Conservation (phyloP, 2,888 invertebrate species). For the Nemotelus nigrinus region DNA sequence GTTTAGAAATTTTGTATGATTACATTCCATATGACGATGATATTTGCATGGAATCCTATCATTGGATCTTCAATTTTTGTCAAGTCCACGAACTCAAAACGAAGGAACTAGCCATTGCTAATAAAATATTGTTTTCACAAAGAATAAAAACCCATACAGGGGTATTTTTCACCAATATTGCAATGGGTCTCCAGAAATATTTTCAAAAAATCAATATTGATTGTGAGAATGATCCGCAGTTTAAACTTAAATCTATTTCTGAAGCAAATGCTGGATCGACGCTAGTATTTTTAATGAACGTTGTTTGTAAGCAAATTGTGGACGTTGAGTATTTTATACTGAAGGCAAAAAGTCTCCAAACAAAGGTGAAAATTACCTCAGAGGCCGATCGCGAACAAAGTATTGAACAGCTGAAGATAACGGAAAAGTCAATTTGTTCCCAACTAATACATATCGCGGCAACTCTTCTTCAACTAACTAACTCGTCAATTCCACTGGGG, state of each 20-base stretch:
- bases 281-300: constrained; percentile 57
- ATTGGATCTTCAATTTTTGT: constrained; percentile 62
- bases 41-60: constrained; percentile 53
- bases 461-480: constrained; percentile 67
- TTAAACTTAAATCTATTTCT: constrained; percentile 59
- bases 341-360: constrained; percentile 65
- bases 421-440: constrained; percentile 70
- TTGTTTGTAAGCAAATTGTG: constrained; percentile 60
- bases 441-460: constrained; percentile 69
- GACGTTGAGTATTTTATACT: constrained; percentile 62
- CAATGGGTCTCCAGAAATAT: constrained; percentile 57
- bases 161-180: constrained; percentile 60
- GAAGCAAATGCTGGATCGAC: constrained; percentile 57
- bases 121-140: constrained; percentile 61
- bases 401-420: constrained; percentile 65
- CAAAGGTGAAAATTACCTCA: constrained; percentile 64
- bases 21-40: constrained; percentile 59
- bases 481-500: constrained; percentile 67
- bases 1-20: constrained; percentile 61
- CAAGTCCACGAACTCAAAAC: constrained; percentile 56
- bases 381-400: constrained; percentile 65
- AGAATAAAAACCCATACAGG: constrained; percentile 62
- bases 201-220: constrained; percentile 57
- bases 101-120: constrained; percentile 58
- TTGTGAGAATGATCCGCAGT: constrained; percentile 49